Conservation (phyloP, 1,140 invertebrate species). For the Formica selysi region DNA sequence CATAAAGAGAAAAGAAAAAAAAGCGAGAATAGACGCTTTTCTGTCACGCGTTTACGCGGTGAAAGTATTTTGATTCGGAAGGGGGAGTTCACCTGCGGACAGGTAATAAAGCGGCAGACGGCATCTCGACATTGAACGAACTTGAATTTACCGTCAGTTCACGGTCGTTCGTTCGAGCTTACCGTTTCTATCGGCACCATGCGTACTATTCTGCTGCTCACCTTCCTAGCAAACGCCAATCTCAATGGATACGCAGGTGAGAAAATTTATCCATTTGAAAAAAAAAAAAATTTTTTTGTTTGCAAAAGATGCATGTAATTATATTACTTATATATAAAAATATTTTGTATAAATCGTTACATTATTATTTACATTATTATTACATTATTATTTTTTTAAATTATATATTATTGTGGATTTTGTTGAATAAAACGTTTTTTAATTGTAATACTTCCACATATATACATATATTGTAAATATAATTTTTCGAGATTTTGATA, state of each 20-base stretch:
- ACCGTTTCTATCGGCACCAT: slow-evolving; percentile 39
- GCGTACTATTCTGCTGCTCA: slow-evolving; percentile 20
- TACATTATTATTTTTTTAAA: too few species aligned
- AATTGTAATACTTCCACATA: too few species aligned
- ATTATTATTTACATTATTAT: too few species aligned
- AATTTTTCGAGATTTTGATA: too few species aligned
- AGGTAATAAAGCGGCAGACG: slow-evolving; percentile 45
- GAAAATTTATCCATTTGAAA: neutral
- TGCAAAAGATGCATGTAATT: too few species aligned
- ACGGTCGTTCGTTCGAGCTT: slow-evolving; percentile 63
- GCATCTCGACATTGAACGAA: slow-evolving; percentile 43
- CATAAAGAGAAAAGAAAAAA: neutral
- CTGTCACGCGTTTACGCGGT: slow-evolving; percentile 12
- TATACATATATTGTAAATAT: too few species aligned
- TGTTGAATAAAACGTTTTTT: too few species aligned
- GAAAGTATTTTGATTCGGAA: slow-evolving; percentile 50
- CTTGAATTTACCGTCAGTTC: slow-evolving; percentile 70
- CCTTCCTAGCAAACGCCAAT: neutral
- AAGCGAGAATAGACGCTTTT: slow-evolving; percentile 8
- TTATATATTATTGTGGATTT: too few species aligned
- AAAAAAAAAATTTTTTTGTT: too few species aligned
- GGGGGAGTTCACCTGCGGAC: slow-evolving; percentile 42
- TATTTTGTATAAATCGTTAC: too few species aligned
- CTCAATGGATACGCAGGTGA: slow-evolving; percentile 55
- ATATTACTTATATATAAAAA: too few species aligned